These are phyloP conservation scores for Stenolophus ochropezus DNA, from an alignment of 2,888 invertebrate genomes.

Conservation along the genomic window DNA sequence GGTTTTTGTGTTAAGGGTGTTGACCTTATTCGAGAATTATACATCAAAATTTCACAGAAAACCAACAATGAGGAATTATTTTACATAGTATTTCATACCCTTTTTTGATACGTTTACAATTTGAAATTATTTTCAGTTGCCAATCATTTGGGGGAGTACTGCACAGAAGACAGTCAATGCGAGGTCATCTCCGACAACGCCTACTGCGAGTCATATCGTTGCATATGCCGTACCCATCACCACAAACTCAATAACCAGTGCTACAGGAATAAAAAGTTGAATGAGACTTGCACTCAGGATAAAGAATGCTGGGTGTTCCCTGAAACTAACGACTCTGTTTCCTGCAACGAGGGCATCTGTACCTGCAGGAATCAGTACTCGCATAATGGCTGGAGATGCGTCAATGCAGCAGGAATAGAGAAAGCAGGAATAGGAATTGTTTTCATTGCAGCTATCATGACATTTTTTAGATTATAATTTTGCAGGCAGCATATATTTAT, in stretches of 20 bases:
- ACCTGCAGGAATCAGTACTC: conserved; percentile 66
- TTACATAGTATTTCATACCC: no score
- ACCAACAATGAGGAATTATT: no score
- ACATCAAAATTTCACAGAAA: no score
- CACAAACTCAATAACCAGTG: conserved; percentile 67
- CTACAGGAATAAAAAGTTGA: conserved; percentile 65
- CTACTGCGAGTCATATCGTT: conserved; percentile 65
- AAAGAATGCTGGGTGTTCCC: conserved; percentile 68
- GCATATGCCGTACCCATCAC: conserved; percentile 66
- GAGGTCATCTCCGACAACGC: conserved; percentile 66
- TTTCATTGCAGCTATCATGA: not conserved
- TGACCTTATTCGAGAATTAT: no score
- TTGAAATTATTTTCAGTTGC: conserved; percentile 69
- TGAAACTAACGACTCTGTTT: conserved; percentile 64
- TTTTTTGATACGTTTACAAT: no score
- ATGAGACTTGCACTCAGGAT: conserved; percentile 66
- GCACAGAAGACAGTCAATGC: conserved; percentile 69
- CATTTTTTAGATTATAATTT: not conserved
- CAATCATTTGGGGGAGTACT: conserved; percentile 67
- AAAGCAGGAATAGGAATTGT: not conserved
- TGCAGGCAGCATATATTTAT: not conserved
- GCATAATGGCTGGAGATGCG: conserved; percentile 56
- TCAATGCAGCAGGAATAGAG: not conserved
- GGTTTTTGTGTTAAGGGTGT: no score
- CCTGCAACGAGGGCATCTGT: conserved; percentile 67